These are phyloP conservation scores for Cheirogaleus medius DNA, from an alignment of 2,113 vertebrate species.

Conservation along the genomic window DNA sequence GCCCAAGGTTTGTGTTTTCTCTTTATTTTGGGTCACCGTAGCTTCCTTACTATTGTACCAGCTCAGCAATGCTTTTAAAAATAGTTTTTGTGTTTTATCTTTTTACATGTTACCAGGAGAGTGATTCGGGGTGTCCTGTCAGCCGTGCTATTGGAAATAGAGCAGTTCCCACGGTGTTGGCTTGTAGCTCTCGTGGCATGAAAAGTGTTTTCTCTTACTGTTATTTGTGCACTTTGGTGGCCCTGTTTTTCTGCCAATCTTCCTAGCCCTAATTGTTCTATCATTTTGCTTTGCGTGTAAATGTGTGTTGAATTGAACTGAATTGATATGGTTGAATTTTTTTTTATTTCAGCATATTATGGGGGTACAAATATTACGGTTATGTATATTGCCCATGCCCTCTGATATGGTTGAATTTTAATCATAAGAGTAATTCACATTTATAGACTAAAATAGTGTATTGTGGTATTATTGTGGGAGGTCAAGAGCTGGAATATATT, in stretches of 20 bases:
- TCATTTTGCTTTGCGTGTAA: background rate
- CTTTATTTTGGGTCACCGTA: background rate
- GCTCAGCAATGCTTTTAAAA: background rate
- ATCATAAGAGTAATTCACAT: background rate
- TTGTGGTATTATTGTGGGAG: background rate
- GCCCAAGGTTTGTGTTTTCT: background rate
- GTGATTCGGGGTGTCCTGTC: background rate
- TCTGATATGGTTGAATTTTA: background rate
- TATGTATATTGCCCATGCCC: no score
- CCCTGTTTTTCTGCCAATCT: background rate
- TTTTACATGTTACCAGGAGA: background rate
- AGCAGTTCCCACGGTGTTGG: background rate
- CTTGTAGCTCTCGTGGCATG: background rate
- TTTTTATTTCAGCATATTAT: no score
- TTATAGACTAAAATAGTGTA: background rate
- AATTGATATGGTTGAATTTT: background rate
- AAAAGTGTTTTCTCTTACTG: background rate
- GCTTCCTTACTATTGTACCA: background rate
- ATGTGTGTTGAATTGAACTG: background rate
- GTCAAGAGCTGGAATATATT: conserved; percentile 60
- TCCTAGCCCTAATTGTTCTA: background rate
- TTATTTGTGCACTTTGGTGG: background rate
- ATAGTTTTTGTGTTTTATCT: background rate
- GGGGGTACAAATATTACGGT: no score
- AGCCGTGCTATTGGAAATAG: background rate